Percentiles rank a stretch among this genome's conserved stretches.
phyloP scores from a whole-genome alignment of 64 coral and sea anemone species.

The Montipora cactus region DNA sequence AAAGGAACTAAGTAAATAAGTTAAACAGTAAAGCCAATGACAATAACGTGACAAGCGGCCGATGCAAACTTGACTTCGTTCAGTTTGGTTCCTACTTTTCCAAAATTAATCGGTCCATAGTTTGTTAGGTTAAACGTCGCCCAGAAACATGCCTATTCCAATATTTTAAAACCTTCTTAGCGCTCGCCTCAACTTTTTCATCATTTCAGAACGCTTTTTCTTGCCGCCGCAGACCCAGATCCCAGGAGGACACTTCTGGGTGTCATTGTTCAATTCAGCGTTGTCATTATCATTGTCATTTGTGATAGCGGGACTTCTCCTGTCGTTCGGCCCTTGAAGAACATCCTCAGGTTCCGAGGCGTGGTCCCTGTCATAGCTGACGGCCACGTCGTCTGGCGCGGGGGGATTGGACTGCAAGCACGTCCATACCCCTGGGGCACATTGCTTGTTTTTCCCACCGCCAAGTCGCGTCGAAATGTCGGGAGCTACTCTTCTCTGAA shows the following conservation, averaged over 20 bases:
- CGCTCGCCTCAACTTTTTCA: neutral
- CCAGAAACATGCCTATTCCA: neutral
- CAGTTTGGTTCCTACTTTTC: neutral
- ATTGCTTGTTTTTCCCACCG: neutral
- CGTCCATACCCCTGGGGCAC: neutral
- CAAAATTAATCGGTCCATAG: slow-evolving; percentile 8
- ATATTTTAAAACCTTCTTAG: neutral
- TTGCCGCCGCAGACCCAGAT: neutral
- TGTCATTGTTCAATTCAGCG: neutral
- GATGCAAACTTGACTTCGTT: neutral
- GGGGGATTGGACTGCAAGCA: neutral
- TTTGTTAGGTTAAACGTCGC: slow-evolving; percentile 1
- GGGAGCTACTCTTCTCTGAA: neutral
- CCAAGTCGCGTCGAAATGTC: neutral
- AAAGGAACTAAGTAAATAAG: slow-evolving; percentile 3
- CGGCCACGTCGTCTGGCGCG: neutral
- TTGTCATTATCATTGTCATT: neutral
- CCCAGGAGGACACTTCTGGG: neutral
- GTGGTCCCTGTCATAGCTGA: neutral
- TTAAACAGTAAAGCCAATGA: neutral
- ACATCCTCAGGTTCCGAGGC: neutral
- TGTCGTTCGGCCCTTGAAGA: neutral
- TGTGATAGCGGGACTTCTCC: neutral
- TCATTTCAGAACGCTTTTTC: neutral
- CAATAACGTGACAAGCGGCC: neutral